Conservation (phyloP, 2,113 vertebrate genomes). For the Mugil cephalus region DNA sequence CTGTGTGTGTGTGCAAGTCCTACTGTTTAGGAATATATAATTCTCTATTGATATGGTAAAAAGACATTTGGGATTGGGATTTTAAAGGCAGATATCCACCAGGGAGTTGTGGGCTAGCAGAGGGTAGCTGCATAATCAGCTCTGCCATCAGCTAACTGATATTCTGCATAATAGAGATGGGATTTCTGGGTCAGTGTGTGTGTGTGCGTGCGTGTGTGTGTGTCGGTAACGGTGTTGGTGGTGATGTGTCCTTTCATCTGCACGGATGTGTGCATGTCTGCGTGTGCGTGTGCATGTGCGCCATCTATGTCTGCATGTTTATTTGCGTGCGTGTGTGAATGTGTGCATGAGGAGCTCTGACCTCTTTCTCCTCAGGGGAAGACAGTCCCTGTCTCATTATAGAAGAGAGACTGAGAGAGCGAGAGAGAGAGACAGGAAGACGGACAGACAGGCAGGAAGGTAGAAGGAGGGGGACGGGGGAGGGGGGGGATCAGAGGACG, state of each 20-base stretch:
- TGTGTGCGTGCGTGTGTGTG: slow-evolving; percentile 20
- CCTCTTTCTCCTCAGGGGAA: slow-evolving; percentile 70
- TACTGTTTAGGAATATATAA: slow-evolving; percentile 80
- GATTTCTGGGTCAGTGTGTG: slow-evolving; percentile 76
- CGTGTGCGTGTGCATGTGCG: slow-evolving; percentile 29
- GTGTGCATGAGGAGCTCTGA: slow-evolving; percentile 60
- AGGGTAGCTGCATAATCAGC: slow-evolving; percentile 82
- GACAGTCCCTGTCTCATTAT: slow-evolving; percentile 73
- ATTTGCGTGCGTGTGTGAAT: slow-evolving; percentile 33
- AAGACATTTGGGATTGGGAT: slow-evolving; percentile 79
- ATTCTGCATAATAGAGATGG: slow-evolving; percentile 81
- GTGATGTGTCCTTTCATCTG: slow-evolving; percentile 63
- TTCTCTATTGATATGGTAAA: slow-evolving; percentile 82
- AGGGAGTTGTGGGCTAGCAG: slow-evolving; percentile 75
- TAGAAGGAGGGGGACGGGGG: no score
- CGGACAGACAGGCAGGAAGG: slow-evolving; percentile 44
- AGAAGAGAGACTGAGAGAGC: slow-evolving; percentile 58
- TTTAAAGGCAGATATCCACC: slow-evolving; percentile 79
- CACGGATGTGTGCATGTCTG: slow-evolving; percentile 63
- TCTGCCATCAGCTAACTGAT: slow-evolving; percentile 81
- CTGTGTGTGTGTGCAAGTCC: slow-evolving; percentile 65
- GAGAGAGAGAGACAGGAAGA: slow-evolving; percentile 59
- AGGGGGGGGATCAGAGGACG: slow-evolving; percentile 22
- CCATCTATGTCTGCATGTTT: slow-evolving; percentile 42
- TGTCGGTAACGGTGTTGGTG: slow-evolving; percentile 13